Percentiles rank a stretch among this genome's conserved stretches.
These are phyloP conservation scores for Lathronympha strigana DNA, from an alignment of 2,888 invertebrate species.

Conservation along the genomic window DNA sequence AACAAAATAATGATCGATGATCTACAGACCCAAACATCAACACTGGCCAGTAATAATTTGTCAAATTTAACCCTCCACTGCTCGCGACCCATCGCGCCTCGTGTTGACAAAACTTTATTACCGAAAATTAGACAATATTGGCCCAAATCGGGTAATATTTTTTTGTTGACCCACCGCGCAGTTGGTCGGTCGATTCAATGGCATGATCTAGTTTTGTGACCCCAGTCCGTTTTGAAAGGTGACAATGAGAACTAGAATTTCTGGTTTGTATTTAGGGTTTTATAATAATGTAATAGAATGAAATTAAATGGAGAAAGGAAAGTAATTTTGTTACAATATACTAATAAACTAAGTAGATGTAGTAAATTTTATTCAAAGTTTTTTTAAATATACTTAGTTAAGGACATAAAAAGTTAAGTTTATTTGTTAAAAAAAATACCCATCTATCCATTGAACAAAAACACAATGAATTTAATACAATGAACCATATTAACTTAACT, in stretches of 20 bases:
- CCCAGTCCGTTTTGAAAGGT: slow-evolving; percentile 63
- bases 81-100: slow-evolving; percentile 66
- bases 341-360: background rate
- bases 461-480: too few relatives aligned
- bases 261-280: slow-evolving; percentile 62
- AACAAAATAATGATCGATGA: slow-evolving; percentile 56
- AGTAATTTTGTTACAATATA: slow-evolving; percentile 26
- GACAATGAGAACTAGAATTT: slow-evolving; percentile 72
- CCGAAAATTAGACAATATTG: slow-evolving; percentile 82
- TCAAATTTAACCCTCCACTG: slow-evolving; percentile 73
- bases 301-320: slow-evolving; percentile 31
- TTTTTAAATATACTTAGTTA: too few relatives aligned
- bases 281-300: slow-evolving; percentile 36
- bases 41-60: slow-evolving; percentile 73
- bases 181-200: slow-evolving; percentile 60
- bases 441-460: too few relatives aligned
- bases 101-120: slow-evolving; percentile 83
- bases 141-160: slow-evolving; percentile 71
- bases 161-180: slow-evolving; percentile 72
- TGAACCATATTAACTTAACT: too few relatives aligned
- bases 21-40: slow-evolving; percentile 62
- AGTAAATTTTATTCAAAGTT: background rate
- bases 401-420: too few relatives aligned
- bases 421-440: too few relatives aligned
- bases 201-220: slow-evolving; percentile 79